These are phyloP conservation scores for Passer montanus DNA, from an alignment of 2,113 vertebrate genomes.

Conservation along the genomic window DNA sequence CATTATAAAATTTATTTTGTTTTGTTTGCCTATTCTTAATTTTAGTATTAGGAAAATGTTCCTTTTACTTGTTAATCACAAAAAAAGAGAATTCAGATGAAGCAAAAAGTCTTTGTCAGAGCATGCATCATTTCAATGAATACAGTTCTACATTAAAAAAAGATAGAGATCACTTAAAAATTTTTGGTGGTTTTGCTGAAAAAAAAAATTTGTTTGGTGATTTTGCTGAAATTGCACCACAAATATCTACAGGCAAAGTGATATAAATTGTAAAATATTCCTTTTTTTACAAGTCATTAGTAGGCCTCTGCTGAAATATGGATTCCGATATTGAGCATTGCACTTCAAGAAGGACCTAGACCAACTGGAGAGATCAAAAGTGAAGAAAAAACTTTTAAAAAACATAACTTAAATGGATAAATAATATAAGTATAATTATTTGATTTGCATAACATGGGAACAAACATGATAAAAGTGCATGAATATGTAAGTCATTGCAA, in stretches of 20 bases:
- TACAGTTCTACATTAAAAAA: background rate
- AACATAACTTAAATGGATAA: background rate
- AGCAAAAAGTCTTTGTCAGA: background rate
- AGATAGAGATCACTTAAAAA: background rate
- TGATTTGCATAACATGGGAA: background rate
- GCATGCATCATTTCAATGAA: background rate
- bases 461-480: background rate
- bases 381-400: background rate
- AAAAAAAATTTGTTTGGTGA: background rate
- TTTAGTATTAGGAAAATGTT: background rate
- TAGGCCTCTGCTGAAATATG: background rate
- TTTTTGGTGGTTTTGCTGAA: background rate
- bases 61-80: background rate
- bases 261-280: background rate
- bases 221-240: background rate
- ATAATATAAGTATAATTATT: background rate
- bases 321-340: background rate
- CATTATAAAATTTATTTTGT: background rate
- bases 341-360: background rate
- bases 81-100: background rate
- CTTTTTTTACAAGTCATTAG: background rate
- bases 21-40: background rate
- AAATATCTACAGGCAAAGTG: background rate
- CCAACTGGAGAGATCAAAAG: background rate
- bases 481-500: background rate